Base-by-base conservation (phyloP, 53 echinoderm and acorn worm species). In the Paelopatides confundens region DNA sequence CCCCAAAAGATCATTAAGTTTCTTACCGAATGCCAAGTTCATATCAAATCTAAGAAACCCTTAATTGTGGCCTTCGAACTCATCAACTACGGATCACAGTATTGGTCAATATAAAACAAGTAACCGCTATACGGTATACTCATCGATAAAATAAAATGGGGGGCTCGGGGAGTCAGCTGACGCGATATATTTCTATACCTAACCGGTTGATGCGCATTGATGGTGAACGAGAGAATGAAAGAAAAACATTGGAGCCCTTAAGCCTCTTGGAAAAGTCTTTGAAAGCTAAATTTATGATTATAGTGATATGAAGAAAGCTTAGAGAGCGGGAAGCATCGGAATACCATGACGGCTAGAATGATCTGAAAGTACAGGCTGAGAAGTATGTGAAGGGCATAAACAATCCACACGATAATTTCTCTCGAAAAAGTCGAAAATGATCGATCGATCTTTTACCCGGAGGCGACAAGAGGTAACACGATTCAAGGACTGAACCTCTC, bases 301-400 rank as follows among this genome's bases (percentile, higher is more conserved):
- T n/a, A 43, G 74, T 40, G 74, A 74, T 74, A 40, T 40, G 40
- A 23, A 39, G 74, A 43, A 74, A 43, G 68, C 24, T 40, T 43
- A 46, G 26, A 74, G 27, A 21, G 74, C 30, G 9, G 33, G 58
- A 3, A 18, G 21, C 43, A 18, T 68, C 68, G 32, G 33, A 29
- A 46, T 74, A 74, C 74, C 46, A 43, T 74, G 74, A 74, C 74
- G 46, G 74, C 74, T 74, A 28, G 74, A 40, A 74, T 74, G 74
- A 74, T 74, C 47, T 74, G 14, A 74, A 74, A 74, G 74, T 74
- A 43, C 74, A 74, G 40, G 24, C 74, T 74, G 46, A 28, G 40
- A 74, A 46, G 74, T 74, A 74, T 46, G 40, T 40, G 39, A 43
- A 74, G 27, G 74, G 40, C 40, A 74, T 39, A 74, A 74, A 39